Evolutionary conservation across 2,888 invertebrate genomes (phyloP), one percentile per base, ranked within the genome.

Genomic region (Eupithecia pulchellata): DNA sequence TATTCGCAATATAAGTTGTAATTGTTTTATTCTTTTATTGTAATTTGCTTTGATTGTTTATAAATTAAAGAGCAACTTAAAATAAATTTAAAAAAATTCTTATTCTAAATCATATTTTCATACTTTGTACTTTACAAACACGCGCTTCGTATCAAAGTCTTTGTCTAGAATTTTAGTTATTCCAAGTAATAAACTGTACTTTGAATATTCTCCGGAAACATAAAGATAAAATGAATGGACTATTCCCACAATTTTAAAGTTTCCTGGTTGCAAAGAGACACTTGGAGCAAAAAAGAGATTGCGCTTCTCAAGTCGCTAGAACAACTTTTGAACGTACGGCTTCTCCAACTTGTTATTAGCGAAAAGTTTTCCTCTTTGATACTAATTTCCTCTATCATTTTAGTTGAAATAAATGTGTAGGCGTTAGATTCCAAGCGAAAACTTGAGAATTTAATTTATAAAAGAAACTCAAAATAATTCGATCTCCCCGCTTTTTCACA

Each of bases 291-390:
- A 82, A 81, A 80, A 74, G 81, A 75, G 79, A 79, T 75, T 75
- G 75, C 67, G 75, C 75, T 72, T 68, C 66, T 60, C 58, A 72
- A 76, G 69, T 81, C 76, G 72, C 75, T 72, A 52, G 64, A 52
- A 55, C 47, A 73, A 75, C 55, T 77, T 71, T 68, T 66, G 65
- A 66, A 66, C 72, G 58, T 64, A 66, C 64, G 57, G 25, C 42
- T 30, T 60, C 32, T 55, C 69, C 78, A 83, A 83, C 80, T 84
- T 81, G 78, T 82, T 84, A 82, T 78, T 77, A 79, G 77, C 78
- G 69, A 76, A 81, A 80, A 81, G 73, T 75, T 77, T 64, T 68
- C 78, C 73, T 76, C 70, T 73, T 72, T 72, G 73, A 75, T 76
- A 75, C 76, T 77, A 75, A 79, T 77, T 75, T 78, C 71, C 66